Conservation (phyloP, 1,140 invertebrate genomes). For the Pogonomyrmex barbatus region DNA sequence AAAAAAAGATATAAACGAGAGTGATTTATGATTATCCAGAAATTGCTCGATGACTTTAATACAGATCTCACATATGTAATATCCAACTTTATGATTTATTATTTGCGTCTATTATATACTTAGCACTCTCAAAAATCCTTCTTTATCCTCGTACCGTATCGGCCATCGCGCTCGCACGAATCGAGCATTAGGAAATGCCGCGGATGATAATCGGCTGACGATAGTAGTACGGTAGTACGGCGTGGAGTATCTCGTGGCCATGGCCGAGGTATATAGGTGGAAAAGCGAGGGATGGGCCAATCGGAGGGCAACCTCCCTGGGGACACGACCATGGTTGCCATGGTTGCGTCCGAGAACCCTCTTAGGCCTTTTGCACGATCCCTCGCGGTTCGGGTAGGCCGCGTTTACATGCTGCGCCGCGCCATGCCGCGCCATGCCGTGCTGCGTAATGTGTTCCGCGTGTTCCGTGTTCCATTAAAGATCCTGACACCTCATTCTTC, state of each 20-base stretch:
- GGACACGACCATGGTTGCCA: conserved; percentile 84
- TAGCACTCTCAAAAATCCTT: conserved; percentile 7
- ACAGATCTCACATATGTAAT: neutral
- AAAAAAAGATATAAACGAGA: neutral
- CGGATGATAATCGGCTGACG: conserved; percentile 73
- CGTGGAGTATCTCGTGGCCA: conserved; percentile 71
- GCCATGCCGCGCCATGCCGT: conserved; percentile 64
- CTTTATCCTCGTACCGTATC: conserved; percentile 45
- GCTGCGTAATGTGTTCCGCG: conserved; percentile 60
- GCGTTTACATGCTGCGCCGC: conserved; percentile 72
- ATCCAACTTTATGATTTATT: conserved; percentile 4
- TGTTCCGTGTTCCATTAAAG: conserved; percentile 18
- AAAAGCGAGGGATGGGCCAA: conserved; percentile 85
- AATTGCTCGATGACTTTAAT: neutral
- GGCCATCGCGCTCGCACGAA: conserved; percentile 66
- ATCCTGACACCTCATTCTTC: conserved; percentile 37
- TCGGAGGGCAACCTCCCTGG: conserved; percentile 85
- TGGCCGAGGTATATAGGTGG: conserved; percentile 80
- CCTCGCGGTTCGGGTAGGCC: conserved; percentile 75
- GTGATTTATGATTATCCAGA: neutral
- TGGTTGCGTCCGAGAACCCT: conserved; percentile 85
- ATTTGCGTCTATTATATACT: neutral
- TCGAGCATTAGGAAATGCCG: conserved; percentile 61
- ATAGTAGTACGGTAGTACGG: conserved; percentile 53
- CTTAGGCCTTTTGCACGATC: conserved; percentile 84